Evolutionary conservation across 2,797 vertebrate species (phyloP).

Genomic region (Semaprochilodus insignis): DNA sequence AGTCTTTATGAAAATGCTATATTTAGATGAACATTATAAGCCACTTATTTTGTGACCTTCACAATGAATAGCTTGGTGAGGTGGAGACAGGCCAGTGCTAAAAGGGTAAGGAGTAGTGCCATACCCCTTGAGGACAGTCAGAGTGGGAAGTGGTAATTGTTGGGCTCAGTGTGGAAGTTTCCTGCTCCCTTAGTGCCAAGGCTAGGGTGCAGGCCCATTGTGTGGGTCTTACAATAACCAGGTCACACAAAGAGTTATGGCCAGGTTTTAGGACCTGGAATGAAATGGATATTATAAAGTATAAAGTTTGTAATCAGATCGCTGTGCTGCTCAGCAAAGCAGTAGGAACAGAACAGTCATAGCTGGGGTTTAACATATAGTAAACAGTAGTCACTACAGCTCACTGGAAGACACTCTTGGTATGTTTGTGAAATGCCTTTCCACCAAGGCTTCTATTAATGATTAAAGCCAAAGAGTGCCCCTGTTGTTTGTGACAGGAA

Average conservation of each 20-base stretch:
- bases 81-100: slow-evolving; percentile 16
- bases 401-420: slow-evolving; percentile 27
- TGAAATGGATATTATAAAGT: background rate
- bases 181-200: slow-evolving; percentile 38
- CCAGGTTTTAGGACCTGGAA: background rate
- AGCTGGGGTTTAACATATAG: slow-evolving; percentile 19
- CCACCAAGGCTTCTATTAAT: slow-evolving; percentile 9
- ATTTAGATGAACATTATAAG: slow-evolving; percentile 5
- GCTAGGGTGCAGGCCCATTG: background rate
- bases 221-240: slow-evolving; percentile 6
- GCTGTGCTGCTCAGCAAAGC: background rate
- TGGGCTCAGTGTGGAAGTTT: slow-evolving; percentile 27
- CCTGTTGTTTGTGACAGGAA: slow-evolving; percentile 20
- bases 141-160: slow-evolving; percentile 17
- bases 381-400: slow-evolving; percentile 4
- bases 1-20: slow-evolving; percentile 14
- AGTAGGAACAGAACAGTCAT: background rate
- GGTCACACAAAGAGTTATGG: background rate
- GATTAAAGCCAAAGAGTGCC: slow-evolving; percentile 13
- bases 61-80: slow-evolving; percentile 33
- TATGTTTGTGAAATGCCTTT: slow-evolving; percentile 38
- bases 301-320: background rate
- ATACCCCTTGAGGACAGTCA: slow-evolving; percentile 24
- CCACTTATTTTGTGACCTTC: slow-evolving; percentile 27
- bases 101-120: background rate